Evolutionary conservation across 1,140 invertebrate species (phyloP), one percentile per base, ranked within the genome.

Genomic region (Pantala flavescens): DNA sequence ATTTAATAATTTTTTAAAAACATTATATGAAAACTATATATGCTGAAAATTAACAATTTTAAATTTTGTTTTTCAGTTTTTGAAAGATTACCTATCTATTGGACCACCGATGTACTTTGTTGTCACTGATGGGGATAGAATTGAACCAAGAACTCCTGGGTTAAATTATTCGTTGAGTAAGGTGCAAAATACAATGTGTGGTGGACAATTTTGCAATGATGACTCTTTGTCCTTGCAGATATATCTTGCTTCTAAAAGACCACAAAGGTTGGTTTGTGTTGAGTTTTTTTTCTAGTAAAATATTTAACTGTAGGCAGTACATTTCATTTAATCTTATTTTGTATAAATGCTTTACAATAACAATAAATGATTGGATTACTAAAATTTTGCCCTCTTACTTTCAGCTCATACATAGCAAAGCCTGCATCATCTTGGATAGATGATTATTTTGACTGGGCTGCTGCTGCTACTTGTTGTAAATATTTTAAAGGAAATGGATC

Each of bases 81-180:
- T 99, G 75, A 92, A 93, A 78, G 86, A 87, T 71, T 98, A 96
- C 81, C 84, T 99, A 55, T 93, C 93, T 75, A 96, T 99, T 77
- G 98, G 98, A 0, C 94, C 97, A 0, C 97, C 97, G 0, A 90
- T 98, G 24, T 99, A 98, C 83, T 99, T 99, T 83, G 96, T 99
- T 0, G 86, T 99, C 0, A 95, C 93, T 75, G 87, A 89, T 24
- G 49, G 49, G 49, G 49, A 63, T 21, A 63, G 49, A 14, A 16
- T 63, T 63, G 49, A 63, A 63, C 49, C 49, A 63, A 16, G n/a
- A 19, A 78, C 74, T n/a, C 28, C 71, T 14, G 91, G 89, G 0
- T 83, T 96, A 23, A 88, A 97, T 83, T 97, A 93, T 82, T 90
- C 90, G 0, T 83, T 90, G 24, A 81, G 81, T 5, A 80, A 84